These are phyloP conservation scores for Montipora cactus DNA, from an alignment of 64 coral and sea anemone genomes.

Conservation along the genomic window DNA sequence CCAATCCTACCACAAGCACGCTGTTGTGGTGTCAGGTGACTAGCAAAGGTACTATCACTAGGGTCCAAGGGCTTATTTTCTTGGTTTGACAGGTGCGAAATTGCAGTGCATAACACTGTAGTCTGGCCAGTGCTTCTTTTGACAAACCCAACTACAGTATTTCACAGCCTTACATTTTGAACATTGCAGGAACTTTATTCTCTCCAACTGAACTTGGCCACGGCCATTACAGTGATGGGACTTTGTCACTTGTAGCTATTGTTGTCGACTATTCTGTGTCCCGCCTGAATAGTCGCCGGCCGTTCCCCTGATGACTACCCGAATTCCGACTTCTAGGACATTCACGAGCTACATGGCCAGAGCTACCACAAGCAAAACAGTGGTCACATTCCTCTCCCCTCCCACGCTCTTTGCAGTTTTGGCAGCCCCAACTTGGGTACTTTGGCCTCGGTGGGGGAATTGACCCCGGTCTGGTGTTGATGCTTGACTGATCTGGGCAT, in stretches of 20 bases:
- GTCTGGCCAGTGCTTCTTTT: too few relatives aligned
- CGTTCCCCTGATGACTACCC: constrained; percentile 61
- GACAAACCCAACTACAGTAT: too few relatives aligned
- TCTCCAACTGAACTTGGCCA: too few relatives aligned
- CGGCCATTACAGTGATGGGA: constrained; percentile 60
- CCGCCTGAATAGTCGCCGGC: constrained; percentile 62
- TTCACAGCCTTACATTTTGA: too few relatives aligned
- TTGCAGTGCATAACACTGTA: too few relatives aligned
- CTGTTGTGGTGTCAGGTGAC: too few relatives aligned
- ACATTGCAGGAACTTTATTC: too few relatives aligned
- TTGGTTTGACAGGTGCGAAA: too few relatives aligned
- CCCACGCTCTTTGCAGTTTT: constrained; percentile 48
- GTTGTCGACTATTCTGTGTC: constrained; percentile 71
- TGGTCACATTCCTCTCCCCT: constrained; percentile 37
- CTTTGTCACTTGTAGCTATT: not conserved
- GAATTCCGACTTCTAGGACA: constrained; percentile 10
- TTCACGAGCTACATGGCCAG: constrained; percentile 46
- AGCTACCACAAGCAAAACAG: constrained; percentile 49
- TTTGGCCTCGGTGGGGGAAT: not conserved
- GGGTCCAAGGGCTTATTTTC: too few relatives aligned
- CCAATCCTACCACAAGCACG: not conserved
- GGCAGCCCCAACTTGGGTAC: constrained; percentile 16
- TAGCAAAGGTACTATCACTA: too few relatives aligned
- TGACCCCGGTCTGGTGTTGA: not conserved
- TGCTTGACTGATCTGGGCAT: not conserved